Percentiles rank a stretch among this genome's conserved stretches.
These are phyloP conservation scores for Anthrax anthrax DNA, from an alignment of 2,888 invertebrate species.

Conservation along the genomic window DNA sequence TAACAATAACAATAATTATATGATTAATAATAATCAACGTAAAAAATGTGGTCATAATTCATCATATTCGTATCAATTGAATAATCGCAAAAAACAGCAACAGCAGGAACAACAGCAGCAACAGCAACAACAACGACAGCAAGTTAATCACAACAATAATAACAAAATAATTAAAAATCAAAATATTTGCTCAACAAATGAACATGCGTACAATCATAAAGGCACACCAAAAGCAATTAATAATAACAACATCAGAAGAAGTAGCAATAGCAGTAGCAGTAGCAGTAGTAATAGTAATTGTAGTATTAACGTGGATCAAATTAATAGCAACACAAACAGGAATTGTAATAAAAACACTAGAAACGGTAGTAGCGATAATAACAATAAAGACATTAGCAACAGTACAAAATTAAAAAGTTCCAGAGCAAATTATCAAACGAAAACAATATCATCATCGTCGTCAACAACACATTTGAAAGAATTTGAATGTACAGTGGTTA, in stretches of 20 bases:
- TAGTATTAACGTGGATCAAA: not conserved
- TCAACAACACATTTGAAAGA: not conserved
- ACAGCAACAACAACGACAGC: conserved; percentile 9
- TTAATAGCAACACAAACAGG: no score
- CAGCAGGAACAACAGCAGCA: conserved; percentile 4
- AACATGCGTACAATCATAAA: conserved; percentile 6
- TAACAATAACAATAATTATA: not conserved
- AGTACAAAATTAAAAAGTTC: not conserved
- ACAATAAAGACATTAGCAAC: not conserved
- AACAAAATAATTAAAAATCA: conserved; percentile 7
- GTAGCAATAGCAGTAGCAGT: conserved; percentile 3
- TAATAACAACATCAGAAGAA: conserved; percentile 1
- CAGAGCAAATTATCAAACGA: not conserved
- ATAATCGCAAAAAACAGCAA: conserved; percentile 2
- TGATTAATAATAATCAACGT: not conserved
- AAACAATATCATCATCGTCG: not conserved
- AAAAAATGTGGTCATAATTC: not conserved
- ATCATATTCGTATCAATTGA: not conserved
- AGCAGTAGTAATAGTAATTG: conserved; percentile 8
- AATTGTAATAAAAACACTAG: conserved; percentile 9
- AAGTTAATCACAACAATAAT: conserved; percentile 8
- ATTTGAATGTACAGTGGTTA: not conserved
- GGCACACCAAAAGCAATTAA: conserved; percentile 5
- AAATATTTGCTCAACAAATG: conserved; percentile 14
- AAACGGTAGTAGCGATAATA: not conserved